These are phyloP conservation scores for Parnassius orleans DNA, from an alignment of 2,888 invertebrate species.

Conservation along the genomic window DNA sequence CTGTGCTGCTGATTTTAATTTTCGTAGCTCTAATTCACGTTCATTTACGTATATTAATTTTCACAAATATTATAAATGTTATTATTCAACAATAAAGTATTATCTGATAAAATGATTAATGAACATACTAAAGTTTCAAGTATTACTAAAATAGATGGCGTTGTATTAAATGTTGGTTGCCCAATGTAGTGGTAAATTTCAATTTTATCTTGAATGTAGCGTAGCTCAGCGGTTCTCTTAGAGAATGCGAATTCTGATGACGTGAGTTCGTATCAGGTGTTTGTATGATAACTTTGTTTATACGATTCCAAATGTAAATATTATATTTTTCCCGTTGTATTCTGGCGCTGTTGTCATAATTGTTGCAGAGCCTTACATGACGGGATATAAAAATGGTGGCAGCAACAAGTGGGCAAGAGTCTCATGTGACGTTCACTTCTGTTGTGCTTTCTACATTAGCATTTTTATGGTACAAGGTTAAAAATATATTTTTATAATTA, in stretches of 20 bases:
- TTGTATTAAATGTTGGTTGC: neutral
- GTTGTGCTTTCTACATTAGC: conserved; percentile 68
- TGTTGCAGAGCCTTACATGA: conserved; percentile 48
- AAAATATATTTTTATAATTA: too few relatives aligned
- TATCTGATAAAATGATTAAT: too few relatives aligned
- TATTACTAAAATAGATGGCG: conserved; percentile 21
- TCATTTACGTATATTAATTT: too few relatives aligned
- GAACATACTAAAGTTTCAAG: too few relatives aligned
- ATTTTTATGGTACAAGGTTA: too few relatives aligned
- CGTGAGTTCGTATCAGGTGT: conserved; percentile 30
- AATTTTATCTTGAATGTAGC: neutral
- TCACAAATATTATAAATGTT: too few relatives aligned
- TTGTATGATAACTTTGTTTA: too few relatives aligned
- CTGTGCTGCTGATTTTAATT: too few relatives aligned
- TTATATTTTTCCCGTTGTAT: conserved; percentile 50
- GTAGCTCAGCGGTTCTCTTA: conserved; percentile 5
- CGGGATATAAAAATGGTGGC: conserved; percentile 71
- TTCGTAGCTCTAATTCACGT: too few relatives aligned
- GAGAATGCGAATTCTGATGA: neutral
- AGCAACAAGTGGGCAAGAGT: conserved; percentile 74
- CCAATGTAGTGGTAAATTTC: conserved; percentile 6
- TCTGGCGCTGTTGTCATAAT: conserved; percentile 44
- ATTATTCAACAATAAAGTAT: too few relatives aligned
- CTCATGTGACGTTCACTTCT: conserved; percentile 70
- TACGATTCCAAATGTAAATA: too few relatives aligned